A percentile compares a stretch with the other conserved stretches of the same genome.
These are phyloP conservation scores for Drosophila helvetica DNA, from an alignment of 2,888 invertebrate species.

Conservation along the genomic window DNA sequence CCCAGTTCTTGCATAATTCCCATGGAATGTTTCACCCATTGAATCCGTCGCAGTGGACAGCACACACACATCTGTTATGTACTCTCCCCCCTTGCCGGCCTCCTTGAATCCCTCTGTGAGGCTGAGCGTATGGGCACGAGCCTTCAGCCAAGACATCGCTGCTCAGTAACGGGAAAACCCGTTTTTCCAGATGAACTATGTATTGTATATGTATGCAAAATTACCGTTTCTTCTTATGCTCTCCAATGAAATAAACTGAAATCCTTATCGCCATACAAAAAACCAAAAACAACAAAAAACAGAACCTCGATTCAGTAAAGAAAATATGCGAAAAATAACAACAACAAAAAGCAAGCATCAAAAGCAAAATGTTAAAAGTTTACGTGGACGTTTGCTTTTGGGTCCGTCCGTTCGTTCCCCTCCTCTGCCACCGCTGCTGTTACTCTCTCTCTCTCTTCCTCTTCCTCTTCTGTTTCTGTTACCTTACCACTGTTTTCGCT, in stretches of 20 bases:
- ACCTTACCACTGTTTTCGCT: conserved; percentile 3
- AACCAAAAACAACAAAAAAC: conserved; percentile 18
- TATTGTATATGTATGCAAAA: neutral
- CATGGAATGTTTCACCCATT: neutral
- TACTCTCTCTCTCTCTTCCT: conserved; percentile 49
- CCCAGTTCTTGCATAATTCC: conserved; percentile 6
- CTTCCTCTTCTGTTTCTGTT: conserved; percentile 47
- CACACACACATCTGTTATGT: neutral
- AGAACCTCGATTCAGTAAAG: conserved; percentile 5
- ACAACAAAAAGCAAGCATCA: conserved; percentile 12
- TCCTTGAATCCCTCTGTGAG: neutral
- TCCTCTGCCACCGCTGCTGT: conserved; percentile 18
- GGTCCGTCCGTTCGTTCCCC: conserved; percentile 40
- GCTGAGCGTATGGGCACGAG: neutral
- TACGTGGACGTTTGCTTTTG: conserved; percentile 78
- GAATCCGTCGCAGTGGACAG: neutral
- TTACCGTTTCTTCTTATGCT: neutral
- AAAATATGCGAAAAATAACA: conserved; percentile 18
- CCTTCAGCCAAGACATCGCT: neutral
- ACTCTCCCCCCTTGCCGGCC: neutral
- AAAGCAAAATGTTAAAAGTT: conserved; percentile 76
- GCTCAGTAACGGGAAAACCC: neutral
- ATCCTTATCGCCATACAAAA: neutral
- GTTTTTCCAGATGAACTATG: conserved; percentile 13
- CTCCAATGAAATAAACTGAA: neutral